phyloP scores from a whole-genome alignment of 1,140 invertebrate genomes.

The Platorchestia sp. region DNA sequence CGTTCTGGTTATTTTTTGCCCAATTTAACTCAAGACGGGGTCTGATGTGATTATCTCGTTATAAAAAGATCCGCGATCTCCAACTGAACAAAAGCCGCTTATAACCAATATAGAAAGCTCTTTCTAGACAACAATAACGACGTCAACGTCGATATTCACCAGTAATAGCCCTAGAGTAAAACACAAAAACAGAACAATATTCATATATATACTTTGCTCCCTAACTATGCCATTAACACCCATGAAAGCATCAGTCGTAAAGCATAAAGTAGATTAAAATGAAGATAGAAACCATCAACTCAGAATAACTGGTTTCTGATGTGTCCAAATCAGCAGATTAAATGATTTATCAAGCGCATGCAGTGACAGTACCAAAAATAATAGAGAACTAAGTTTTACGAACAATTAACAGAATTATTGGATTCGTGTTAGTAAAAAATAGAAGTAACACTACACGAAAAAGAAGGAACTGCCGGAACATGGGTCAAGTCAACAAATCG shows the following conservation, averaged over 20 bases:
- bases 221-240: too few relatives aligned
- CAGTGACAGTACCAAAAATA: background rate
- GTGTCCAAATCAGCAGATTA: background rate
- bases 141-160: too few relatives aligned
- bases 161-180: too few relatives aligned
- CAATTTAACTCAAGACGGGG: too few relatives aligned
- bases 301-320: background rate
- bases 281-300: background rate
- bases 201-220: too few relatives aligned
- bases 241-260: background rate
- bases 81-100: too few relatives aligned
- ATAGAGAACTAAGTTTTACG: background rate
- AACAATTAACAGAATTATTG: background rate
- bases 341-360: background rate
- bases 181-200: too few relatives aligned
- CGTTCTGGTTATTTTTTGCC: too few relatives aligned
- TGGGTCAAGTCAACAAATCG: conserved; percentile 47
- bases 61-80: too few relatives aligned
- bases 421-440: background rate
- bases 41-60: too few relatives aligned
- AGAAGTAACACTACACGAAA: background rate
- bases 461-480: conserved; percentile 47
- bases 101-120: too few relatives aligned
- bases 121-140: too few relatives aligned
- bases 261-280: background rate